These are phyloP conservation scores for Scolanthus callimorphus DNA, from an alignment of 92 coral and sea anemone genomes.

Conservation along the genomic window DNA sequence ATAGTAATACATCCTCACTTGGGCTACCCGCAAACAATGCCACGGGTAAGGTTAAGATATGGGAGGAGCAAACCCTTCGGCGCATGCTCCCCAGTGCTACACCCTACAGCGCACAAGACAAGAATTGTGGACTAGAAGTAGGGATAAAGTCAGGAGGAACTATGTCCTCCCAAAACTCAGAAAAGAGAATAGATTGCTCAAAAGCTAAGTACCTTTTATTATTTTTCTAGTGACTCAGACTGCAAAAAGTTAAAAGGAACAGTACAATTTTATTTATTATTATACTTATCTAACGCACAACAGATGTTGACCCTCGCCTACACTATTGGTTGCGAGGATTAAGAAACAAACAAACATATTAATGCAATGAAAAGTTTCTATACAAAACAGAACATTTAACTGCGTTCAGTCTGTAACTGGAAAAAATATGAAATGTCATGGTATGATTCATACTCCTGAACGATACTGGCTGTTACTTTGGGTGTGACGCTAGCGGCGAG, in stretches of 20 bases:
- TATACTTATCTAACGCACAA: too few species aligned
- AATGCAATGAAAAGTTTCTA: too few species aligned
- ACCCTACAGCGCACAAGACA: neutral
- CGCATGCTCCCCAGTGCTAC: neutral
- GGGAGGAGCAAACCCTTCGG: conserved; percentile 1
- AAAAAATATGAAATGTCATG: neutral
- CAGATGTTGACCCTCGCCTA: too few species aligned
- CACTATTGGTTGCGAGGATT: too few species aligned
- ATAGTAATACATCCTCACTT: neutral
- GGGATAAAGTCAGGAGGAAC: neutral
- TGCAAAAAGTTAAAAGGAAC: too few species aligned
- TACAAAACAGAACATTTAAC: too few species aligned
- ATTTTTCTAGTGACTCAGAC: too few species aligned
- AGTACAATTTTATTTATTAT: too few species aligned
- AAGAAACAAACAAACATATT: too few species aligned
- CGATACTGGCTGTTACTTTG: neutral
- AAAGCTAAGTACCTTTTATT: too few species aligned
- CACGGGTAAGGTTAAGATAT: neutral
- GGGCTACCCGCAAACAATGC: neutral
- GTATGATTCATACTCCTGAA: neutral
- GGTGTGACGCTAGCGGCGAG: neutral
- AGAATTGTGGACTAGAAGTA: neutral
- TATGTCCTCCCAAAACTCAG: neutral
- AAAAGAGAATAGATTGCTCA: too few species aligned
- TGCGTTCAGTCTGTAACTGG: too few species aligned